These are phyloP conservation scores for Thaumatotibia leucotreta DNA, from an alignment of 1,140 invertebrate species.

Conservation along the genomic window DNA sequence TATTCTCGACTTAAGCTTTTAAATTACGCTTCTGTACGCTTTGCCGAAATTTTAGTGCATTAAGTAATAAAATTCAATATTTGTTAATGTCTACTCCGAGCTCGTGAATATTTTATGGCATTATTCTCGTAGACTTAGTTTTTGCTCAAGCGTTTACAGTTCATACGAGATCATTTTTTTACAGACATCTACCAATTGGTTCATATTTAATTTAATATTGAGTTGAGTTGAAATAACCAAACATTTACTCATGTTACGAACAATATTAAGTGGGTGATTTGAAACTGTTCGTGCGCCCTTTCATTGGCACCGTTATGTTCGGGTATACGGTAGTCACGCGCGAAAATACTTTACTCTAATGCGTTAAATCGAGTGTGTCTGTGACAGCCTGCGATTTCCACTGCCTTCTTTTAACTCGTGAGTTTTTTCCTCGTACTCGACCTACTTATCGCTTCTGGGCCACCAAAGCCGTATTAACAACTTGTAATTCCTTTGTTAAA, in stretches of 20 bases:
- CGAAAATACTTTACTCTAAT: slow-evolving; percentile 3
- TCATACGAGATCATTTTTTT: not conserved
- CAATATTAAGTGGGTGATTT: slow-evolving; percentile 5
- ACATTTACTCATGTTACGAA: not conserved
- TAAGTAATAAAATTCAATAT: not conserved
- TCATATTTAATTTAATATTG: not conserved
- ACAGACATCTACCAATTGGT: not conserved
- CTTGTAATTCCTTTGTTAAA: not conserved
- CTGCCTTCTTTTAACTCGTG: not conserved
- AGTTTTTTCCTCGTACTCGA: not conserved
- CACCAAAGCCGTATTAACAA: not conserved
- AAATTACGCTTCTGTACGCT: not conserved
- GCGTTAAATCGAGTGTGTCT: slow-evolving; percentile 8
- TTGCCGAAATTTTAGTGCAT: not conserved
- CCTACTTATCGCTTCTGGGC: not conserved
- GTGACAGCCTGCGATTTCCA: not conserved
- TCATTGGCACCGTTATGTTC: not conserved
- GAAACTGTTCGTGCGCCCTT: not conserved
- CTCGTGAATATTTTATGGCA: not conserved
- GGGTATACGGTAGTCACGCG: not conserved
- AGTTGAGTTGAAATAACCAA: not conserved
- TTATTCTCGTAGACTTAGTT: not conserved
- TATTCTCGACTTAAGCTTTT: not conserved
- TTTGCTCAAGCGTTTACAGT: not conserved
- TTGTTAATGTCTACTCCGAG: not conserved